phyloP scores from a whole-genome alignment of 2,888 invertebrate species.

The Drosophila crucigera region DNA sequence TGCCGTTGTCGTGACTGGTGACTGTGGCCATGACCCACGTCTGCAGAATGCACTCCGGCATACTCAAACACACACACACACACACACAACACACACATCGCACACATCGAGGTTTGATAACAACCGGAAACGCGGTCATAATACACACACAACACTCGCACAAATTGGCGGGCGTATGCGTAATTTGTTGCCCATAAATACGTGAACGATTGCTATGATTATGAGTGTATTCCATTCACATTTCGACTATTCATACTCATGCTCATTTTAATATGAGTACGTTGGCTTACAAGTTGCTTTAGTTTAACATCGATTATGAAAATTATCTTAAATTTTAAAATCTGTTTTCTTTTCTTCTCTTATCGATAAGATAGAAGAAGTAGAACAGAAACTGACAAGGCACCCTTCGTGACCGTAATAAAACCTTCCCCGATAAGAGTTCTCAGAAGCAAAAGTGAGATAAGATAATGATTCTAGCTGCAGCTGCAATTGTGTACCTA shows the following conservation, averaged over 20 bases:
- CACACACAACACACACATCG: slow-evolving; percentile 34
- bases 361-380: background rate
- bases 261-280: background rate
- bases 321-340: background rate
- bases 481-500: background rate
- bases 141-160: slow-evolving; percentile 1
- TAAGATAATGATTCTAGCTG: background rate
- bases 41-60: slow-evolving; percentile 68
- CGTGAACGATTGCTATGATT: background rate
- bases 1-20: slow-evolving; percentile 53
- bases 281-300: background rate
- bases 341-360: background rate
- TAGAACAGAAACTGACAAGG: background rate
- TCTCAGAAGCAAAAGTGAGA: background rate
- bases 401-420: background rate
- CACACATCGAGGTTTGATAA: slow-evolving; percentile 24
- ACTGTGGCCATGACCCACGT: slow-evolving; percentile 69
- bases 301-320: background rate
- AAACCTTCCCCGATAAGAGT: background rate
- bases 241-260: background rate
- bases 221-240: background rate
- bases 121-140: slow-evolving; percentile 17
- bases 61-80: slow-evolving; percentile 26
- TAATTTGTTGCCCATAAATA: slow-evolving; percentile 29
- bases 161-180: slow-evolving; percentile 46